These are phyloP conservation scores for Lacerta viridis DNA, from an alignment of 2,797 vertebrate genomes.

Conservation along the genomic window DNA sequence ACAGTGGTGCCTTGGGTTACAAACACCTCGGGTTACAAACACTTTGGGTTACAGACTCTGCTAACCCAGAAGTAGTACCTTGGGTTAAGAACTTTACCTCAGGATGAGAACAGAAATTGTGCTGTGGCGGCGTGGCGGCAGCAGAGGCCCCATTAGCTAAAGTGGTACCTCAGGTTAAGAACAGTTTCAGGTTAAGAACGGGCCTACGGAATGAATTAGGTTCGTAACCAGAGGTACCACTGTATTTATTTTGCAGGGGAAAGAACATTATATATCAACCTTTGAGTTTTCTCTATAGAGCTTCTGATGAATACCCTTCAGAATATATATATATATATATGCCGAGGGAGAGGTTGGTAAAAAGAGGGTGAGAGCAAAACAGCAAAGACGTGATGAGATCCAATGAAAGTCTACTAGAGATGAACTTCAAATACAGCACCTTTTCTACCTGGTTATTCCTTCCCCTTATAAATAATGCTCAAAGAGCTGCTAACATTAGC, in stretches of 20 bases:
- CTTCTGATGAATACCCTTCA: not conserved
- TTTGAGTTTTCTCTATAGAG: not conserved
- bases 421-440: constrained; percentile 6
- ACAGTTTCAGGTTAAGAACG: too few relatives aligned
- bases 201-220: too few relatives aligned
- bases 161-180: too few relatives aligned
- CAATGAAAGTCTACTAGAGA: constrained; percentile 19
- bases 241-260: not conserved
- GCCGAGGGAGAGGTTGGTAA: not conserved
- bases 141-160: too few relatives aligned
- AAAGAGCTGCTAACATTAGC: not conserved
- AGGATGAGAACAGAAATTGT: too few relatives aligned
- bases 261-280: not conserved
- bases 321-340: not conserved
- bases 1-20: not conserved
- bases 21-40: too few relatives aligned
- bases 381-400: constrained; percentile 1
- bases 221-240: too few relatives aligned
- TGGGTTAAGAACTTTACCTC: too few relatives aligned
- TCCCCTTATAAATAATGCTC: constrained; percentile 29
- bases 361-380: not conserved
- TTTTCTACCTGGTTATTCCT: not conserved
- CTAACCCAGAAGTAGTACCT: too few relatives aligned
- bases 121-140: accelerated
- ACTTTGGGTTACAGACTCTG: too few relatives aligned